phyloP scores from a whole-genome alignment of 2,888 invertebrate species.

The Leptinotarsa rubiginosa region DNA sequence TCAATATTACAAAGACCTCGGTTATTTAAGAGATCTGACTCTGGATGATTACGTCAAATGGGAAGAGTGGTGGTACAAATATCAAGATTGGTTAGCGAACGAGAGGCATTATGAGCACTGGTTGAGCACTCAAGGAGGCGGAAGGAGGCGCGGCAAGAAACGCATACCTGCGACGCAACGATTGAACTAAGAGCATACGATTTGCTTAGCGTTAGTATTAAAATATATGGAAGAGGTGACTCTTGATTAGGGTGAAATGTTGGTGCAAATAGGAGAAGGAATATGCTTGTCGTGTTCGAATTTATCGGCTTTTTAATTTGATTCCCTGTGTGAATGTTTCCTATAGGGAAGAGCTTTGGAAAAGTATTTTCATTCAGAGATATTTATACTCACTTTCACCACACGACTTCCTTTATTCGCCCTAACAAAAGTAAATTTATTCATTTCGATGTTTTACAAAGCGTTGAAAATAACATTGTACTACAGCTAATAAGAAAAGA shows the following conservation, averaged over 20 bases:
- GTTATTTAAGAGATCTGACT: conserved; percentile 82
- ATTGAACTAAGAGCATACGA: conserved; percentile 56
- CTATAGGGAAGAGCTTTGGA: too few species aligned
- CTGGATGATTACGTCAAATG: conserved; percentile 89
- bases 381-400: too few species aligned
- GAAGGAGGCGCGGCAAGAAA: conserved; percentile 50
- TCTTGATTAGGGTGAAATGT: conserved; percentile 8
- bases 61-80: conserved; percentile 96
- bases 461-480: too few species aligned
- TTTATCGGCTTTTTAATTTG: not conserved
- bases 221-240: not conserved
- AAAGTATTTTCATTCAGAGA: too few species aligned
- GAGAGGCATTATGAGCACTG: conserved; percentile 82
- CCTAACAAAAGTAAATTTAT: too few species aligned
- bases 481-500: too few species aligned
- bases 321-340: too few species aligned
- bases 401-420: too few species aligned
- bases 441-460: too few species aligned
- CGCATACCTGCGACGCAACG: conserved; percentile 63
- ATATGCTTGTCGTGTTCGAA: not conserved
- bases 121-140: conserved; percentile 67
- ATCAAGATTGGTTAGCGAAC: conserved; percentile 91
- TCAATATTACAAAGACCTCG: conserved; percentile 89
- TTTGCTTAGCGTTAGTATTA: not conserved
- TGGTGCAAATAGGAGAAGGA: not conserved